Evolutionary conservation across 2,113 vertebrate species (phyloP).

Genomic region (Romanogobio albipinnatus): DNA sequence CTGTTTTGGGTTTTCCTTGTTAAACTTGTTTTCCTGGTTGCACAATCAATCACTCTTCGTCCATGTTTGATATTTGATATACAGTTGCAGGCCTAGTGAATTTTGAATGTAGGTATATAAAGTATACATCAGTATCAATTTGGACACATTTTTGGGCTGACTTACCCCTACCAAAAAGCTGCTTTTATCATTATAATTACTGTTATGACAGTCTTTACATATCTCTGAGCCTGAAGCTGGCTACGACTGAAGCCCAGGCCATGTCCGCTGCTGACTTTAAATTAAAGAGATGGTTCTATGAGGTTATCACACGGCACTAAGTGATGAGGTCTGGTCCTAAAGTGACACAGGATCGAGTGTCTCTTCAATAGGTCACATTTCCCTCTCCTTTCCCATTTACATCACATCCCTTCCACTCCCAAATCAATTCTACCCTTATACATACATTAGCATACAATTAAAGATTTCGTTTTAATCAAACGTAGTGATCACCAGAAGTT

Average conservation of each 20-base stretch:
- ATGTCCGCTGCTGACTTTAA: conserved; percentile 32
- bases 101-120: not conserved
- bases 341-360: conserved; percentile 80
- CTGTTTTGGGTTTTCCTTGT: no score
- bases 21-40: no score
- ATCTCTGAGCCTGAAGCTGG: not conserved
- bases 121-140: not conserved
- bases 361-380: conserved; percentile 75
- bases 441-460: conserved; percentile 79
- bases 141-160: not conserved
- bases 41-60: no score
- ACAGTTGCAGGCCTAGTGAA: no score
- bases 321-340: conserved; percentile 76
- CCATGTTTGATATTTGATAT: no score
- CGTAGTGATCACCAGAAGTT: conserved; percentile 62
- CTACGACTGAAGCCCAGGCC: not conserved
- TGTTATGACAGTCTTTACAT: not conserved
- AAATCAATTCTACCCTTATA: conserved; percentile 75
- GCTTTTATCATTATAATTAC: conserved; percentile 1
- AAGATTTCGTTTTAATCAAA: conserved; percentile 74
- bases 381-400: conserved; percentile 75
- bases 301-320: conserved; percentile 69
- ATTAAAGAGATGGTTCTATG: conserved; percentile 54
- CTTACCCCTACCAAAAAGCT: not conserved
- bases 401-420: conserved; percentile 67